Conservation (phyloP, 2,888 invertebrate genomes). For the Ichneumoninae sp. region DNA sequence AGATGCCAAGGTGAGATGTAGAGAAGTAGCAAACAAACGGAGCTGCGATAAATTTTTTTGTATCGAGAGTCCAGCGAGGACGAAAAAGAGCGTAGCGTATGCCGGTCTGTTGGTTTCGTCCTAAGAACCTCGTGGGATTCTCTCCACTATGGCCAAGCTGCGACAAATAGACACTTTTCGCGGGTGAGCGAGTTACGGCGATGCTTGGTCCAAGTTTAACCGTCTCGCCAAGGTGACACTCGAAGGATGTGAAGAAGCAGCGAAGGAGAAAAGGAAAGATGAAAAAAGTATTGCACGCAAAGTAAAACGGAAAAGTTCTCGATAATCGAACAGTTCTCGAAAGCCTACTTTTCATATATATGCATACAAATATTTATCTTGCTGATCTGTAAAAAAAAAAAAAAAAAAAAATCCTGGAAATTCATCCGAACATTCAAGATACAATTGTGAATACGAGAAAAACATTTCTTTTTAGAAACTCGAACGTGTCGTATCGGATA, state of each 20-base stretch:
- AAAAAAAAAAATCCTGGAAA: too few species aligned
- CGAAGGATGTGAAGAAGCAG: slow-evolving; percentile 14
- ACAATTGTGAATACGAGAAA: not conserved
- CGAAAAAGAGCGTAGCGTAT: slow-evolving; percentile 15
- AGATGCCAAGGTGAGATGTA: not conserved
- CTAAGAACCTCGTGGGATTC: slow-evolving; percentile 27
- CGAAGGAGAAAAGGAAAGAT: not conserved
- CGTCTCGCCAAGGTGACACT: slow-evolving; percentile 29
- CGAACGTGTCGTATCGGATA: too few species aligned
- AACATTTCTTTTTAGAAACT: not conserved
- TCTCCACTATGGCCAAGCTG: slow-evolving; percentile 40
- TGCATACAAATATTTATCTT: too few species aligned
- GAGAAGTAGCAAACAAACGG: slow-evolving; percentile 20
- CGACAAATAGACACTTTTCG: slow-evolving; percentile 52
- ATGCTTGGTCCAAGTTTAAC: slow-evolving; percentile 31
- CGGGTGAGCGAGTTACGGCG: slow-evolving; percentile 36
- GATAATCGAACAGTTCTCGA: not conserved
- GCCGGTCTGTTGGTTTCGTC: slow-evolving; percentile 20
- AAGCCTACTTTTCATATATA: not conserved
- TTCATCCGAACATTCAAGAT: too few species aligned
- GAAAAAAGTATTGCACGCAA: not conserved
- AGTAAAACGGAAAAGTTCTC: slow-evolving; percentile 6
- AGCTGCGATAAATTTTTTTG: slow-evolving; percentile 11
- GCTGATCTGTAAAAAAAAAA: too few species aligned
- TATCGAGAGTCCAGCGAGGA: not conserved